Base-by-base conservation (phyloP, 2,888 invertebrate genomes). In the Andricus quercusramuli region DNA sequence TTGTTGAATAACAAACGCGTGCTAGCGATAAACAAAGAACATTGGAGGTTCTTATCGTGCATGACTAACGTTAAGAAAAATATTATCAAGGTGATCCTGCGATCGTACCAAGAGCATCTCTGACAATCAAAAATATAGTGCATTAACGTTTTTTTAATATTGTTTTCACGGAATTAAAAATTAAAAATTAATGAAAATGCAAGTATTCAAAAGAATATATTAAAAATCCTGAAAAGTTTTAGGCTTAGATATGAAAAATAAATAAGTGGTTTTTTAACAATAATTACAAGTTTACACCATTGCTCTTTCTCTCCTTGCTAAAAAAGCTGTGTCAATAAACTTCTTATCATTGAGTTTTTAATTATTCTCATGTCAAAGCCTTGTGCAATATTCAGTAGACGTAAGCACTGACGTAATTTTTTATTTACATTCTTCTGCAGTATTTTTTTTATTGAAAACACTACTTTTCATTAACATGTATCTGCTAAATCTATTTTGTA, bases 1-100 rank as follows among this genome's bases (percentile, higher is more conserved):
- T 79, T 32, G 15, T 67, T 41, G 51, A 77, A 78, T 66, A 66
- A 56, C 65, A 68, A 76, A 78, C 51, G 32, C 74, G n/a, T 74
- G 74, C 20, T 47, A 56, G 51, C 32, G 15, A n/a, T 74, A 32
- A 74, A 74, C 51, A 56, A 74, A 74, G 74, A 74, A 74, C 51
- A 22, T 25, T 62, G 11, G 32, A 74, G 11, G 74, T 74, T 56
- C 51, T 74, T 74, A 74, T 74, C 74, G 29, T 74, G 51, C 47
- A 29, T 74, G 74, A 74, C 74, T 74, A 59, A 59, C n/a, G 6
- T 1, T n/a, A 74, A 74, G 56, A 56, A 51, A 70, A 74, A 74
- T 20, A 70, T 74, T 74, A 74, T 74, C 74, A 74, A 56, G 74
- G 74, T 51, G 13, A 56, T 74, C 32, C 32, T 74, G 56, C n/a